Conservation (phyloP, 1,140 invertebrate species). For the Macrobrachium nipponense region DNA sequence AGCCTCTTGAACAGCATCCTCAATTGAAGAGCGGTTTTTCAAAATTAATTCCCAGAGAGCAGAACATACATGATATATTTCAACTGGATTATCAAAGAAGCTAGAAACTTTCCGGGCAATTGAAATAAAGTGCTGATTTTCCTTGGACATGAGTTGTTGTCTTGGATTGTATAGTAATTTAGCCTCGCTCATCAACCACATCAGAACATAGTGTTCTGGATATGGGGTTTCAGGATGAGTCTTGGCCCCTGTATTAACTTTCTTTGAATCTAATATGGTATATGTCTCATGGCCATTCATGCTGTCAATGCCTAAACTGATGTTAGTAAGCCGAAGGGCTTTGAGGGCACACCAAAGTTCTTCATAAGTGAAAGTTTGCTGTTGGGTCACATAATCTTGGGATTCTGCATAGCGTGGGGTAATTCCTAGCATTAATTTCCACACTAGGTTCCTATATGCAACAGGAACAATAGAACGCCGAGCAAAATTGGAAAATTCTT, state of each 20-base stretch:
- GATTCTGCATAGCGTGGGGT: constrained; percentile 70
- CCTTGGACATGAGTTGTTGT: constrained; percentile 16
- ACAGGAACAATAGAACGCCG: constrained; percentile 81
- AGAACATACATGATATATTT: constrained; percentile 66
- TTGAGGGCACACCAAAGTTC: constrained; percentile 48
- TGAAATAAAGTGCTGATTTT: constrained; percentile 35
- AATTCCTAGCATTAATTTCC: constrained; percentile 81
- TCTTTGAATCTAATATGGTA: neutral
- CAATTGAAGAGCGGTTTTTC: constrained; percentile 79
- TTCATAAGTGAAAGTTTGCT: constrained; percentile 53
- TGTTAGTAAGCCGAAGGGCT: constrained; percentile 22
- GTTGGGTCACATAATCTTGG: constrained; percentile 38
- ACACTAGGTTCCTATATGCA: constrained; percentile 83
- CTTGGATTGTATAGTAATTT: constrained; percentile 20
- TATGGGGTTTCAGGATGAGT: neutral
- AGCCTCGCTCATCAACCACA: constrained; percentile 51
- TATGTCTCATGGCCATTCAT: neutral
- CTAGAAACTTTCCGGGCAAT: constrained; percentile 21
- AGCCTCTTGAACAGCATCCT: constrained; percentile 78
- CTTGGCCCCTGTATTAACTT: neutral
- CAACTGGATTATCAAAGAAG: constrained; percentile 44
- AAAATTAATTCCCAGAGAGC: constrained; percentile 81
- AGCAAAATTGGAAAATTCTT: constrained; percentile 76
- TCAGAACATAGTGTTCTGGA: constrained; percentile 35
- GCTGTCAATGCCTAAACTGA: neutral